Percentiles rank a stretch among this genome's conserved stretches.
phyloP scores from a whole-genome alignment of 92 coral and sea anemone species.

The Umimayanthus chanpuru region DNA sequence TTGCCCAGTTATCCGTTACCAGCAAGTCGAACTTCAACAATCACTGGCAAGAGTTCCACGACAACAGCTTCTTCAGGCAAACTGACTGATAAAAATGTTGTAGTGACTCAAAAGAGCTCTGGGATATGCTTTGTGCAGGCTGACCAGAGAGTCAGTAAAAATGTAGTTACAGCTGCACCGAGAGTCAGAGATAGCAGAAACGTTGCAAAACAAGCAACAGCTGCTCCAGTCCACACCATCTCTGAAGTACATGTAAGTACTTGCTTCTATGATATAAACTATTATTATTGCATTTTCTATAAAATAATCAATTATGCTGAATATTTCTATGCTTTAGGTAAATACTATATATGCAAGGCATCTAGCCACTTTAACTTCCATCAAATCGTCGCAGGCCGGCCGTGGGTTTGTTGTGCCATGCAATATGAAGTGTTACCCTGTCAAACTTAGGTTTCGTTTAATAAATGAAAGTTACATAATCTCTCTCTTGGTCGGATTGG shows the following conservation, averaged over 20 bases:
- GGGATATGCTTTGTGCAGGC: neutral
- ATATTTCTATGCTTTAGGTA: too few relatives aligned
- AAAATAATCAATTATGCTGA: too few relatives aligned
- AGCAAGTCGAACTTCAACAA: neutral
- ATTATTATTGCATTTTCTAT: too few relatives aligned
- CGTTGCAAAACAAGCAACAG: neutral
- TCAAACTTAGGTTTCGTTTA: too few relatives aligned
- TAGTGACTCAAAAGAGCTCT: neutral
- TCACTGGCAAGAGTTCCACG: neutral
- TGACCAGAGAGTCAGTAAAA: neutral
- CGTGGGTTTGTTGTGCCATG: too few relatives aligned
- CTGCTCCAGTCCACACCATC: neutral
- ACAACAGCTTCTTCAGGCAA: neutral
- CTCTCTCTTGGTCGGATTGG: too few relatives aligned
- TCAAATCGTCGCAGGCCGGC: too few relatives aligned
- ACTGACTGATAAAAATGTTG: neutral
- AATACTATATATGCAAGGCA: too few relatives aligned
- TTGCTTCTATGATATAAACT: too few relatives aligned
- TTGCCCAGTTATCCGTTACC: neutral
- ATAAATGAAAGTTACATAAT: too few relatives aligned
- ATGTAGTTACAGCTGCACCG: neutral
- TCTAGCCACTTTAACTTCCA: too few relatives aligned
- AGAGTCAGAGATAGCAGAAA: neutral
- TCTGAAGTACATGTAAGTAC: constrained; percentile 25
- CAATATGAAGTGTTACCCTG: too few relatives aligned